Conservation (phyloP, 2,797 vertebrate genomes). For the Pipistrellus pygmaeus region DNA sequence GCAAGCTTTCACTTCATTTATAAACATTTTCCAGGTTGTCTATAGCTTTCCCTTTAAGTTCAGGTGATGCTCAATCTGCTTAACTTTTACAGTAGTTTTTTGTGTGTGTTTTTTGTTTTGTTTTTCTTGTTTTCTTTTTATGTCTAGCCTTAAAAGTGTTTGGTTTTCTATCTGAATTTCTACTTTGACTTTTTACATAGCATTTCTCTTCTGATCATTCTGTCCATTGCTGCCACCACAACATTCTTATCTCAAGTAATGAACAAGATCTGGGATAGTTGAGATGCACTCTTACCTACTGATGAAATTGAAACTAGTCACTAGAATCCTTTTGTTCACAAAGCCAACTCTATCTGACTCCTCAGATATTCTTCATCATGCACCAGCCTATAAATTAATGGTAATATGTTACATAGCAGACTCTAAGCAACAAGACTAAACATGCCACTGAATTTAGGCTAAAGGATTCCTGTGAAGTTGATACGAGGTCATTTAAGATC, state of each 20-base stretch:
- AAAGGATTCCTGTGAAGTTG: neutral
- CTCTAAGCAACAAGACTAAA: neutral
- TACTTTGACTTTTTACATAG: neutral
- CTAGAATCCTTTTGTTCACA: neutral
- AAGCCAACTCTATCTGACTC: neutral
- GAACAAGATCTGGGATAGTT: neutral
- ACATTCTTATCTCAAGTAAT: slow-evolving; percentile 24
- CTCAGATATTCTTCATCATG: neutral
- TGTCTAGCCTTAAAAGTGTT: neutral
- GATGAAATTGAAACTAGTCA: neutral
- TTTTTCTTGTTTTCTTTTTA: neutral
- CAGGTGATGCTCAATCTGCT: neutral
- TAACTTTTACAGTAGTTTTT: neutral
- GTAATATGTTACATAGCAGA: neutral
- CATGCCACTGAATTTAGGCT: neutral
- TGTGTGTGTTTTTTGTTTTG: neutral
- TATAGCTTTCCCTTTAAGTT: neutral
- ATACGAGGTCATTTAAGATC: neutral
- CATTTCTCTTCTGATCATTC: slow-evolving; percentile 57
- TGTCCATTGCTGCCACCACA: neutral
- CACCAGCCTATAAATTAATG: neutral
- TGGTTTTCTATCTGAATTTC: neutral
- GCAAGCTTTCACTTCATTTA: neutral
- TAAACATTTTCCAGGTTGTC: neutral
- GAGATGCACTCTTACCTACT: neutral